A percentile compares a stretch with the other conserved stretches of the same genome.
Conservation (phyloP, 1,140 invertebrate species). For the Samia ricini region DNA sequence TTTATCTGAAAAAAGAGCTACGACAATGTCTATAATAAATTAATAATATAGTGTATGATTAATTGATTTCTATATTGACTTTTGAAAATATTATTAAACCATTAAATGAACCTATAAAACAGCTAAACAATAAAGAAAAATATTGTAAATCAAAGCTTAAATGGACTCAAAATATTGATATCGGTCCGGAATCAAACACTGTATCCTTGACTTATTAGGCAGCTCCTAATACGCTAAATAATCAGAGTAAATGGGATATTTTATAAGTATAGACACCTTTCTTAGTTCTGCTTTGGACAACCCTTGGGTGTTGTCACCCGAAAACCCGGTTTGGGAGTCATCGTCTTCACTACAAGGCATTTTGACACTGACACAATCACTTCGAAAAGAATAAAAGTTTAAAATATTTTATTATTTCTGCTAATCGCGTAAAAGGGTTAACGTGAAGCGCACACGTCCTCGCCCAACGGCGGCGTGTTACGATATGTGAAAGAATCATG, state of each 20-base stretch:
- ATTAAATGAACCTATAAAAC: too few species aligned
- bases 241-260: not conserved
- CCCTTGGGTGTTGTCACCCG: slow-evolving; percentile 46
- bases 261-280: slow-evolving; percentile 41
- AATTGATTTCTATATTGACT: too few species aligned
- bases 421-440: not conserved
- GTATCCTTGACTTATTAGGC: not conserved
- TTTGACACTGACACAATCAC: slow-evolving; percentile 21
- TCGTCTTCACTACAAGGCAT: slow-evolving; percentile 73
- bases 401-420: not conserved
- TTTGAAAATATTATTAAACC: too few species aligned
- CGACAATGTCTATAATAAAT: too few species aligned
- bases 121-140: not conserved
- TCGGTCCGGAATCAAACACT: not conserved
- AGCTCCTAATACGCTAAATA: too few species aligned
- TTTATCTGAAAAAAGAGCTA: too few species aligned
- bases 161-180: too few species aligned
- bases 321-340: slow-evolving; percentile 64
- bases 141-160: too few species aligned
- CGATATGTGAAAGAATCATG: slow-evolving; percentile 39
- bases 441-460: slow-evolving; percentile 24
- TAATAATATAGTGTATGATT: too few species aligned
- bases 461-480: slow-evolving; percentile 25
- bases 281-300: slow-evolving; percentile 66
- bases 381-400: not conserved